Conservation (phyloP, 2,797 vertebrate genomes). For the Crocidura indochinensis region DNA sequence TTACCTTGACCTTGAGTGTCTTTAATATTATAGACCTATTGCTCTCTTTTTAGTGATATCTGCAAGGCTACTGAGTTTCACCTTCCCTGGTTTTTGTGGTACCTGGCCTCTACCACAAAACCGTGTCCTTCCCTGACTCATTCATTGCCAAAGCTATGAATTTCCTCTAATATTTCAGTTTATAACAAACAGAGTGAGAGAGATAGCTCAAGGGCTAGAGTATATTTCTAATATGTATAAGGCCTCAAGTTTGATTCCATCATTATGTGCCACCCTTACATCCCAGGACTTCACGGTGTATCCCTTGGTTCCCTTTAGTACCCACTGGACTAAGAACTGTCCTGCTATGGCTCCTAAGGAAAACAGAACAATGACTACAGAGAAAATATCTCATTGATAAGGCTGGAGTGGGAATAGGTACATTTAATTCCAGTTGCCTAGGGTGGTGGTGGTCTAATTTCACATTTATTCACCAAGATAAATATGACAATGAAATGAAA, state of each 20-base stretch:
- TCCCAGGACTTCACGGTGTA: too few species aligned
- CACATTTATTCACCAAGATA: constrained; percentile 36
- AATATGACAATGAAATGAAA: constrained; percentile 45
- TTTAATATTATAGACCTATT: not conserved
- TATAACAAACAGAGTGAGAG: not conserved
- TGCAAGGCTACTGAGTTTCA: not conserved
- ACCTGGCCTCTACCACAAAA: not conserved
- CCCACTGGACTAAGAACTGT: too few species aligned
- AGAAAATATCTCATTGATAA: constrained; percentile 14
- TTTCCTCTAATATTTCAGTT: not conserved
- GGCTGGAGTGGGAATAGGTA: not conserved
- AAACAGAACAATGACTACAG: not conserved
- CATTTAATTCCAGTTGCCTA: not conserved
- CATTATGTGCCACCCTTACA: too few species aligned
- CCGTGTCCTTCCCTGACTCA: not conserved
- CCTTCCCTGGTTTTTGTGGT: not conserved
- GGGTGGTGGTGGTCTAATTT: constrained; percentile 8
- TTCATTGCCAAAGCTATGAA: not conserved
- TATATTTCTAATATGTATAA: too few species aligned
- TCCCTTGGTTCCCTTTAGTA: too few species aligned
- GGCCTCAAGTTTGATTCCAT: too few species aligned
- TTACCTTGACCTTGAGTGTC: not conserved
- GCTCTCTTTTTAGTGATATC: not conserved
- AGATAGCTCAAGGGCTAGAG: too few species aligned
- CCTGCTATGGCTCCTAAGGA: too few species aligned